Percentiles rank a stretch among this genome's conserved stretches.
These are phyloP conservation scores for Punctoribates punctum DNA, from an alignment of 2,888 invertebrate species.

Conservation along the genomic window DNA sequence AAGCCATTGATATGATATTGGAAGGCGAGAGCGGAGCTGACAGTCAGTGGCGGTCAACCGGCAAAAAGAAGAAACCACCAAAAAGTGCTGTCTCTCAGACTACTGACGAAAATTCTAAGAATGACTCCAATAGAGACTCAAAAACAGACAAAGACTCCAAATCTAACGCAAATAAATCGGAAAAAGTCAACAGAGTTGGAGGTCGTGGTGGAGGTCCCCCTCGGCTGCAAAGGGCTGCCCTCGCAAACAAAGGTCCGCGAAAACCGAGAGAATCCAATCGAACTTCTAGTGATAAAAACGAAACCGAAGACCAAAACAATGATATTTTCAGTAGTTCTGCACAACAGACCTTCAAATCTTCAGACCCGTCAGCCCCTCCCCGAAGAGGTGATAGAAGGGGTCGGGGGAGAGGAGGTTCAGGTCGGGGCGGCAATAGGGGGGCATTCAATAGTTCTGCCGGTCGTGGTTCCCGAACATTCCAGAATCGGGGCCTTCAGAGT, in stretches of 20 bases:
- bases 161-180: conserved; percentile 41
- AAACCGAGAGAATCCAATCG: background rate
- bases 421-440: conserved; percentile 31
- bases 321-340: conserved; percentile 4
- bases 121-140: conserved; percentile 43
- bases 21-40: conserved; percentile 67
- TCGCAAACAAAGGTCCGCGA: background rate
- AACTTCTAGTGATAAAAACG: background rate
- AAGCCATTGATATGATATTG: conserved; percentile 73
- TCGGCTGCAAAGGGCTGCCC: conserved; percentile 56
- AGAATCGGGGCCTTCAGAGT: conserved; percentile 44
- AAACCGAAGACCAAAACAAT: conserved; percentile 1
- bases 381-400: conserved; percentile 32
- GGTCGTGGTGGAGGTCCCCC: conserved; percentile 54
- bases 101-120: conserved; percentile 42
- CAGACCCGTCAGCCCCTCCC: background rate
- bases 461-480: conserved; percentile 43
- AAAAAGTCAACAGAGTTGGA: conserved; percentile 46
- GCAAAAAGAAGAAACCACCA: conserved; percentile 79
- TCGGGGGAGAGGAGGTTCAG: conserved; percentile 25
- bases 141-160: conserved; percentile 41
- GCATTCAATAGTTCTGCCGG: conserved; percentile 55
- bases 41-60: conserved; percentile 71
- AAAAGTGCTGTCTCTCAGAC: conserved; percentile 46
- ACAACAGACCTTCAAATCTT: background rate